Evolutionary conservation across 2,797 vertebrate species (phyloP).

Genomic region (Iguana delicatissima): DNA sequence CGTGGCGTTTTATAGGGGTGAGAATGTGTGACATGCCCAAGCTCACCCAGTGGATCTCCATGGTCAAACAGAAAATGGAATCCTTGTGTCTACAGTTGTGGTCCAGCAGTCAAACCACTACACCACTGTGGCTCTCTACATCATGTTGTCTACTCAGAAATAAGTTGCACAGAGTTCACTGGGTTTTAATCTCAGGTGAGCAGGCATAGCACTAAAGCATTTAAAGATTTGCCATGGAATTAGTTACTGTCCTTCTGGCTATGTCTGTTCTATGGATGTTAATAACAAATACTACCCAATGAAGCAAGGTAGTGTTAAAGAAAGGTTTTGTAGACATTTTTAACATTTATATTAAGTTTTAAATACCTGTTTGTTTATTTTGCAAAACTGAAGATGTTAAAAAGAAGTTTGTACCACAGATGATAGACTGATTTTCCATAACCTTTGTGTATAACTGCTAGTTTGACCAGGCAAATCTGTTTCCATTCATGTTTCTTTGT

Average conservation of each 20-base stretch:
- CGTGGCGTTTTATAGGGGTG: no score
- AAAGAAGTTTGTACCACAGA: background rate
- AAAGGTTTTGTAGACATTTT: background rate
- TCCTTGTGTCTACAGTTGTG: no score
- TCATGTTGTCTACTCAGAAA: no score
- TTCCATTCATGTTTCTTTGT: background rate
- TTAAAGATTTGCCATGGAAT: conserved; percentile 3
- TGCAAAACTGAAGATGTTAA: background rate
- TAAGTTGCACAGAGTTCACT: no score
- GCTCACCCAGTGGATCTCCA: no score
- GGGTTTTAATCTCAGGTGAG: background rate
- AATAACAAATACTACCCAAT: background rate
- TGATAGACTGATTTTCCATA: background rate
- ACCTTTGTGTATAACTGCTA: no score
- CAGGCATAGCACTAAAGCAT: no score
- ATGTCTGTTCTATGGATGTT: background rate
- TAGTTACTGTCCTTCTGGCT: background rate
- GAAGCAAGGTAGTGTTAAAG: background rate
- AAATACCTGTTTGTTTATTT: background rate
- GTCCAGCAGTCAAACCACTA: no score
- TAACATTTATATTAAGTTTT: background rate
- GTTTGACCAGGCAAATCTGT: background rate
- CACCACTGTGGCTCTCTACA: no score
- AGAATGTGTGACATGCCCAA: no score
- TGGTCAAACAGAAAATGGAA: no score